These are phyloP conservation scores for Protonemura montana DNA, from an alignment of 2,888 invertebrate species.

Conservation along the genomic window DNA sequence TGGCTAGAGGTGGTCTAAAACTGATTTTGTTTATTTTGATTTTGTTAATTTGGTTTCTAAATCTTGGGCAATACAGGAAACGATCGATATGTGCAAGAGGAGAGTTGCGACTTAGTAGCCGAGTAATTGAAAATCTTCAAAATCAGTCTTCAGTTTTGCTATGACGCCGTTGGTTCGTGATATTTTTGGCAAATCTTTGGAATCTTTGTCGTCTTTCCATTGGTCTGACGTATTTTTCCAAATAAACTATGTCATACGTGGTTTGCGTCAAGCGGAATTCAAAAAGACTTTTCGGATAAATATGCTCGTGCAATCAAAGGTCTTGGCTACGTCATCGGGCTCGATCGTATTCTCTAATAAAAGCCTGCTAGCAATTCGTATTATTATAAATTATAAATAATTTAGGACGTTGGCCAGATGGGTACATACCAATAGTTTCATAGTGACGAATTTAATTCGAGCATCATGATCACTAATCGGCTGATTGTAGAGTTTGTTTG, in stretches of 20 bases:
- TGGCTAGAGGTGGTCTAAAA: neutral
- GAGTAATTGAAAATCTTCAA: no score
- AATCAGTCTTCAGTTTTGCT: neutral
- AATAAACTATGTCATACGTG: neutral
- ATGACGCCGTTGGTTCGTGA: neutral
- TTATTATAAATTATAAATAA: neutral
- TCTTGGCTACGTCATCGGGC: neutral
- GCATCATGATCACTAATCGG: neutral
- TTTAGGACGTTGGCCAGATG: neutral
- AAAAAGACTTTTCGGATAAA: neutral
- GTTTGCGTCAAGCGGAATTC: neutral
- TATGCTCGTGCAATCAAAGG: neutral
- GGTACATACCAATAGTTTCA: neutral
- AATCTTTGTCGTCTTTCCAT: neutral
- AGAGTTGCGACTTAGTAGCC: no score
- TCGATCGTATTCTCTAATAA: neutral
- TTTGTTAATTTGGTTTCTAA: neutral
- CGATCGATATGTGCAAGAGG: neutral
- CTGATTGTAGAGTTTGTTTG: neutral
- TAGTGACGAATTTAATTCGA: neutral
- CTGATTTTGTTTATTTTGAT: neutral
- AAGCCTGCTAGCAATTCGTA: neutral
- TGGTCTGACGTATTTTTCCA: neutral
- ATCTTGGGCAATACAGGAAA: neutral
- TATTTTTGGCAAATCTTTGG: neutral